Percentiles rank a stretch among this genome's conserved stretches.
Conservation (phyloP, 2,888 invertebrate species). For the Chymomyza procnemis region DNA sequence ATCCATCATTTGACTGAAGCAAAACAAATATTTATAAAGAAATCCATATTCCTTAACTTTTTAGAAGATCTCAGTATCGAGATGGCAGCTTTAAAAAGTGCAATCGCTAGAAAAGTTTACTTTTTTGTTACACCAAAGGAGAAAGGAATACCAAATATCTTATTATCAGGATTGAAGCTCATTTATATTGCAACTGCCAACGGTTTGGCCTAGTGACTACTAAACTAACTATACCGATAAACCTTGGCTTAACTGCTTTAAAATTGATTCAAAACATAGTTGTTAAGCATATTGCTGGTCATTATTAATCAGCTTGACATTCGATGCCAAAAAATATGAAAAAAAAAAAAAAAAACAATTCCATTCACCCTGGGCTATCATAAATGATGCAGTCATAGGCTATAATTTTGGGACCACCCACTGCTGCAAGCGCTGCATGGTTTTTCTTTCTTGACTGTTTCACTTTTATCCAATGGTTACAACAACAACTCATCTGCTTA, state of each 20-base stretch:
- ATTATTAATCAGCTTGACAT: background rate
- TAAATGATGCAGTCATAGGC: background rate
- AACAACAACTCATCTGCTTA: slow-evolving; percentile 31
- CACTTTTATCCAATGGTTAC: background rate
- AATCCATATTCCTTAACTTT: too few relatives aligned
- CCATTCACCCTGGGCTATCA: slow-evolving; percentile 6
- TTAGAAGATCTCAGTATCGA: too few relatives aligned
- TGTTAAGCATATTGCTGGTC: background rate
- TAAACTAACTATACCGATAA: too few relatives aligned
- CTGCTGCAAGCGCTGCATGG: background rate
- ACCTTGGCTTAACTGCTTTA: background rate
- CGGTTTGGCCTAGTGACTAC: too few relatives aligned
- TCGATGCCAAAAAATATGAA: slow-evolving; percentile 36
- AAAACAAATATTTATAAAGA: too few relatives aligned
- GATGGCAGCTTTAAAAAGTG: too few relatives aligned
- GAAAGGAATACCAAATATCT: too few relatives aligned
- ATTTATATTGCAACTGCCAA: too few relatives aligned
- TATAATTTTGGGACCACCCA: background rate
- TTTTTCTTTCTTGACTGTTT: background rate
- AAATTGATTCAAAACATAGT: background rate
- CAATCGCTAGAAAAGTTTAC: too few relatives aligned
- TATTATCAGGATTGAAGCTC: too few relatives aligned
- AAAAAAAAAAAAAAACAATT: slow-evolving; percentile 54
- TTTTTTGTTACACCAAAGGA: too few relatives aligned
- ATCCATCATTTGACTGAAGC: too few relatives aligned